A percentile compares a stretch with the other conserved stretches of the same genome.
Evolutionary conservation across 2,888 invertebrate genomes (phyloP).

Genomic region (Latheticus oryzae): DNA sequence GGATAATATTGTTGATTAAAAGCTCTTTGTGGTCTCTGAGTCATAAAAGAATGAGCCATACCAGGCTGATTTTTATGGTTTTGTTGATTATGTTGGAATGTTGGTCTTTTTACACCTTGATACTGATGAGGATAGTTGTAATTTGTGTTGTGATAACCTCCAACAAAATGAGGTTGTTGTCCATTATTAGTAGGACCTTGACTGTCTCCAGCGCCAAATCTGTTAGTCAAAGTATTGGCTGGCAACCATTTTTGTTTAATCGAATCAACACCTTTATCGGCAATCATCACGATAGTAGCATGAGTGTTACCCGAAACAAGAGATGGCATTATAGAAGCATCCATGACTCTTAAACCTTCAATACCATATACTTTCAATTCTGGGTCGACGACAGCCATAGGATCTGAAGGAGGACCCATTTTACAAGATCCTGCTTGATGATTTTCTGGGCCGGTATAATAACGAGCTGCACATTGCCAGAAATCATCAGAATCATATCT

Average conservation of each 20-base stretch:
- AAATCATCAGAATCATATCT: constrained; percentile 74
- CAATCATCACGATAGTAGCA: constrained; percentile 64
- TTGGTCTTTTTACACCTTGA: constrained; percentile 7
- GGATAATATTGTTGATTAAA: constrained; percentile 30
- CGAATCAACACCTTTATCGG: constrained; percentile 62
- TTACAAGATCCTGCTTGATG: constrained; percentile 86
- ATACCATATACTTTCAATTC: constrained; percentile 75
- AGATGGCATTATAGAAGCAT: constrained; percentile 63
- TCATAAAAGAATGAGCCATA: constrained; percentile 46
- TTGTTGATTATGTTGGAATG: constrained; percentile 40
- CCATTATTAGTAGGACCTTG: not conserved
- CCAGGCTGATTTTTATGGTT: constrained; percentile 45
- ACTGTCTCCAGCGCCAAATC: constrained; percentile 26
- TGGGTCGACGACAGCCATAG: constrained; percentile 80
- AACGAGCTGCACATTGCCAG: constrained; percentile 78
- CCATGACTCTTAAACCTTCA: constrained; percentile 69
- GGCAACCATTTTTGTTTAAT: constrained; percentile 60
- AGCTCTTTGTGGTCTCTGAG: constrained; percentile 15
- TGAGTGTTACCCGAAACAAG: constrained; percentile 64
- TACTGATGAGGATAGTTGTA: constrained; percentile 7
- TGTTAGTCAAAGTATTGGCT: constrained; percentile 17
- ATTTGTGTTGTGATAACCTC: too few relatives aligned
- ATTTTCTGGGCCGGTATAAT: constrained; percentile 83
- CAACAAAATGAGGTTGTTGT: constrained; percentile 4
- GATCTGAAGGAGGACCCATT: constrained; percentile 80